phyloP scores from a whole-genome alignment of 2,888 invertebrate genomes.

The Bimastos eiseni region DNA sequence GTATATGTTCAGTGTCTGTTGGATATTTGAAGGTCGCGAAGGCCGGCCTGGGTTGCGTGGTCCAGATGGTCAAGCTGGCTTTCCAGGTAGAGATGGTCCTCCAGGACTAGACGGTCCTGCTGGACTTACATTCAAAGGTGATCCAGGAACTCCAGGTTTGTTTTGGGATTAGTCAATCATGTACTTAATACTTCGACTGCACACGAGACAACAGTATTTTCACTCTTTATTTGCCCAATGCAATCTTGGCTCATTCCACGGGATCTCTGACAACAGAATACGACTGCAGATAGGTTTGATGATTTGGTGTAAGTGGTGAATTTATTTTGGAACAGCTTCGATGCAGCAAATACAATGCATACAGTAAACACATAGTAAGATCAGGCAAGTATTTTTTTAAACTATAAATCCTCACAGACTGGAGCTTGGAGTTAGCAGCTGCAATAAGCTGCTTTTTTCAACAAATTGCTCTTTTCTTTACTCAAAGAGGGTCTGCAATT shows the following conservation, averaged over 20 bases:
- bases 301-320: background rate
- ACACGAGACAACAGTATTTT: background rate
- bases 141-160: slow-evolving; percentile 30
- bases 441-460: background rate
- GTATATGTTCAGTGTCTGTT: background rate
- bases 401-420: background rate
- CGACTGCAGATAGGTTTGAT: background rate
- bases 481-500: background rate
- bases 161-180: background rate
- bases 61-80: slow-evolving; percentile 49
- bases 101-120: slow-evolving; percentile 24
- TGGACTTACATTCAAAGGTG: slow-evolving; percentile 23
- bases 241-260: background rate
- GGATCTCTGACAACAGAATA: background rate
- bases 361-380: background rate
- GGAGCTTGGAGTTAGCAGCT: background rate
- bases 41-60: slow-evolving; percentile 45
- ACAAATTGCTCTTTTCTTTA: background rate
- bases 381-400: background rate
- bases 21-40: slow-evolving; percentile 24
- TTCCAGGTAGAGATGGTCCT: slow-evolving; percentile 28
- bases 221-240: background rate
- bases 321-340: background rate
- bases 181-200: background rate
- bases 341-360: background rate